Conservation (phyloP, 2,888 invertebrate genomes). For the Drosophila meridiana region DNA sequence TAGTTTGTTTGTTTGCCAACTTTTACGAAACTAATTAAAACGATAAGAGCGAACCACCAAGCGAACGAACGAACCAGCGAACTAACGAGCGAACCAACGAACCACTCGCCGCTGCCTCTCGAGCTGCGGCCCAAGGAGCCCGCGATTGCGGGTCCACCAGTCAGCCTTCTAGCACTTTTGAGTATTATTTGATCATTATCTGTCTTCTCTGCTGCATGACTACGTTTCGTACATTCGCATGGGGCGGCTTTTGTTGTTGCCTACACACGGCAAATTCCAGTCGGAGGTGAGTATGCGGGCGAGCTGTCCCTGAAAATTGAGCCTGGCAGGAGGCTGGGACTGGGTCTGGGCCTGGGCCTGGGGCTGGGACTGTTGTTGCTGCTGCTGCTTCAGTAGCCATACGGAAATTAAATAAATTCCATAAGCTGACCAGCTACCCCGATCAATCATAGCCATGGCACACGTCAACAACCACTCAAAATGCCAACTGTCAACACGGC, state of each 20-base stretch:
- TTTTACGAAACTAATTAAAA: conserved; percentile 77
- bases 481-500: conserved; percentile 61
- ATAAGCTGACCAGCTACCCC: conserved; percentile 43
- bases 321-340: background rate
- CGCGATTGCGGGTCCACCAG: conserved; percentile 1
- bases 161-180: conserved; percentile 23
- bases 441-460: conserved; percentile 50
- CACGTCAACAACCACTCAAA: conserved; percentile 61
- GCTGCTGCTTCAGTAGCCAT: conserved; percentile 51
- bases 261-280: background rate
- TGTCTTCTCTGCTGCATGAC: conserved; percentile 35
- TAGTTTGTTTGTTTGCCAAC: conserved; percentile 56
- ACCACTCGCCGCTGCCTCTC: conserved; percentile 12
- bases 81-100: background rate
- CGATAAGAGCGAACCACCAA: conserved; percentile 54
- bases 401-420: conserved; percentile 77
- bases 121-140: conserved; percentile 15
- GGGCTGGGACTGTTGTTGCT: background rate
- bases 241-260: background rate
- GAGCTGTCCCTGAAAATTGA: conserved; percentile 11
- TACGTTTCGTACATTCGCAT: conserved; percentile 32
- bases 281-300: conserved; percentile 8
- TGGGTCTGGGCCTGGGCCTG: conserved; percentile 3
- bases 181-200: conserved; percentile 52
- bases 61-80: conserved; percentile 6